These are phyloP conservation scores for Limnodromus scolopaceus DNA, from an alignment of 2,797 vertebrate genomes.

Conservation along the genomic window DNA sequence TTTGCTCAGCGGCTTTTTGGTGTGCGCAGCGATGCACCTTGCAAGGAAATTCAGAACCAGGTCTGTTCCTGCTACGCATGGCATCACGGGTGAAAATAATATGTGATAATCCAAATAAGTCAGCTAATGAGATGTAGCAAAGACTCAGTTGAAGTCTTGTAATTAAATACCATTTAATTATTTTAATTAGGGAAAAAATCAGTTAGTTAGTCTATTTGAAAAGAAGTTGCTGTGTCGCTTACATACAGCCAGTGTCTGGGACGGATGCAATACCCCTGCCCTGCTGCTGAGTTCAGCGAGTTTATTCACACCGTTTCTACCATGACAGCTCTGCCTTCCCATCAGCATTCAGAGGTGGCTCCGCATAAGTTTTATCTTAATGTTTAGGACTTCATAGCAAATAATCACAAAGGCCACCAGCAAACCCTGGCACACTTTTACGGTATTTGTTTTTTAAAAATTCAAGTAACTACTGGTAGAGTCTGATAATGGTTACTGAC, in stretches of 20 bases:
- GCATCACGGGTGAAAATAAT: neutral
- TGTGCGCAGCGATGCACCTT: neutral
- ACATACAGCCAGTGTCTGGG: neutral
- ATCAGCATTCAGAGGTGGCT: neutral
- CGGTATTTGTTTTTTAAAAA: accelerated
- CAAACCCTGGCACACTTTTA: neutral
- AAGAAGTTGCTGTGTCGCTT: neutral
- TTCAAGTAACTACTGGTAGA: neutral
- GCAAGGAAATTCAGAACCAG: neutral
- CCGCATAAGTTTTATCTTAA: neutral
- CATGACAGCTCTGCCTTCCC: neutral
- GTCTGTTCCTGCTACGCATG: neutral
- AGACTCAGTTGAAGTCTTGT: slow-evolving; percentile 1
- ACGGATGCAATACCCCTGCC: neutral
- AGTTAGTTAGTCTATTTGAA: neutral
- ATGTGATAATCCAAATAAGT: slow-evolving; percentile 29
- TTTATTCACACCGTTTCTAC: neutral
- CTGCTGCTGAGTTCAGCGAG: neutral
- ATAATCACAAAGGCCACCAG: neutral
- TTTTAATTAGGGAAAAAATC: slow-evolving; percentile 38
- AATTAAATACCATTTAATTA: slow-evolving; percentile 66
- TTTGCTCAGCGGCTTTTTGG: neutral
- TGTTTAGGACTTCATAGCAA: neutral
- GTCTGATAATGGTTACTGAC: neutral
- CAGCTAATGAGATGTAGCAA: slow-evolving; percentile 23